Base-by-base conservation (phyloP, 2,888 invertebrate genomes). In the Aphrophora alni region DNA sequence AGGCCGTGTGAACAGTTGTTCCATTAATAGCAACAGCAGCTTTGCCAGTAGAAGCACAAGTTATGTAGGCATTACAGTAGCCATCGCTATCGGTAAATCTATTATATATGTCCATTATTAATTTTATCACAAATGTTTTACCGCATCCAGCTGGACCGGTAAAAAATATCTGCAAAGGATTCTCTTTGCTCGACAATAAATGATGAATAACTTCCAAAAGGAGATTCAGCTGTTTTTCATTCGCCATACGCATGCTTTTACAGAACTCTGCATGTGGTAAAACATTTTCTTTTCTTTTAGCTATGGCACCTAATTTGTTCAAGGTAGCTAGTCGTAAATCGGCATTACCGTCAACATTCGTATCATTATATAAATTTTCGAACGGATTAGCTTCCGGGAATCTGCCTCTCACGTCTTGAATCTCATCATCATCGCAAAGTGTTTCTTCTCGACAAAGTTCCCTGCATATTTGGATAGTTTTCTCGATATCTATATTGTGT, bases 31-130 rank as follows among this genome's bases (percentile, higher is more conserved):
- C 86, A 1, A 87, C 86, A 51, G 88, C 87, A 79, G 87, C 88
- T 84, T 88, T 88, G 3, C 87, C 88, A n/a, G 87, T 87, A 74
- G 87, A 87, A 21, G 87, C 88, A 83, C 87, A 88, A n/a, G 87
- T 82, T 27, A 88, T 85, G 82, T 87, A 88, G 2, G 87, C 85
- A 85, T 88, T 88, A 84, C 85, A 87, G 82, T 80, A 84, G 12
- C 86, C 86, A 86, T 88, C 86, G 79, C 77, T 84, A 69, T 86
- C 84, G 68, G 87, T 79, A 81, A 83, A 88, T 38, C 88, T 78
- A 80, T 88, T 89, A 77, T 88, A 88, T 81, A 87, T 88, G 85
- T 88, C 88, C 87, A 88, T 88, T 0, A 89, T 71, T 0, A 87
- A 83, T 85, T 87, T 87, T 10, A 88, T 87, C 14, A 87, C 84